A percentile compares a stretch with the other conserved stretches of the same genome.
phyloP scores from a whole-genome alignment of 2,797 vertebrate species.

The Eulemur mongoz region DNA sequence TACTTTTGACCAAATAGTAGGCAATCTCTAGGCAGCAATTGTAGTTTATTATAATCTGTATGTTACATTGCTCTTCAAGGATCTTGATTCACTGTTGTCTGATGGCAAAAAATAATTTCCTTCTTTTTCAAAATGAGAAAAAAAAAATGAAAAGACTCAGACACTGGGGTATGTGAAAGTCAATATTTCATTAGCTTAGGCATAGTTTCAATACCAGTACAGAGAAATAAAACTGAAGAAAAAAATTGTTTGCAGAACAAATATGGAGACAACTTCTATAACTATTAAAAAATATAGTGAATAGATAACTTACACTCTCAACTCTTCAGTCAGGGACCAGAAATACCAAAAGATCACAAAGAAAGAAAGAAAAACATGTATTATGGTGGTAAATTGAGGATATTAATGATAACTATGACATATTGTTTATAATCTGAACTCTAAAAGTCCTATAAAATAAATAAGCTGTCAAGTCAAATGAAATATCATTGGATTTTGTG shows the following conservation, averaged over 20 bases:
- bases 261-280: slow-evolving; percentile 13
- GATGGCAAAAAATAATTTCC: background rate
- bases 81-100: slow-evolving; percentile 2
- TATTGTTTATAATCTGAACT: slow-evolving; percentile 24
- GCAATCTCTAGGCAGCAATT: background rate
- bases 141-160: slow-evolving; percentile 22
- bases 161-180: slow-evolving; percentile 54
- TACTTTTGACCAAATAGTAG: background rate
- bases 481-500: background rate
- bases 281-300: background rate
- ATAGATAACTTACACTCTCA: background rate
- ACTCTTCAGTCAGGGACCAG: background rate
- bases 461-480: background rate
- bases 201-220: background rate
- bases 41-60: background rate
- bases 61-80: background rate
- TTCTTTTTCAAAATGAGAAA: slow-evolving; percentile 38
- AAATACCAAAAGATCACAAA: slow-evolving; percentile 24
- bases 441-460: background rate
- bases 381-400: background rate
- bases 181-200: slow-evolving; percentile 56
- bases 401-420: background rate
- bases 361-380: background rate
- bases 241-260: slow-evolving; percentile 29
- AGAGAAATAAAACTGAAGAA: slow-evolving; percentile 45